Base-by-base conservation (phyloP, 2,797 vertebrate species). In the Octomys mimax region DNA sequence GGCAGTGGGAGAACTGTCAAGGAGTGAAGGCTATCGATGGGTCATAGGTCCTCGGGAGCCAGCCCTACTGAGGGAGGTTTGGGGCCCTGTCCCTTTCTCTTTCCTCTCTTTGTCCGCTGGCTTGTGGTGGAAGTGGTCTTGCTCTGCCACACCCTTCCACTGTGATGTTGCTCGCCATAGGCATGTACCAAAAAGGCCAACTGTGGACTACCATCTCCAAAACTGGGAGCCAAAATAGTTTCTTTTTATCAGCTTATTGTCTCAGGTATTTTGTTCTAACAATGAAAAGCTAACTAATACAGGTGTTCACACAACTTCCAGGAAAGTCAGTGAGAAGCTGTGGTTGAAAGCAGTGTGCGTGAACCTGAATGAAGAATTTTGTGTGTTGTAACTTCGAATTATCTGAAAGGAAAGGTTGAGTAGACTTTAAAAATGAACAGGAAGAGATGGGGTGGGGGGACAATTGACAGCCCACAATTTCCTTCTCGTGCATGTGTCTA, bases 301-400 rank as follows among this genome's bases (percentile, higher is more conserved):
- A n/a, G 61, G 39, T 71, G 39, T 75, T 89, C 66, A 73, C 59
- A 80, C 9, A 87, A 86, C 24, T 94, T 59, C 19, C 13, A 70
- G 66, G 82, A 93, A 96, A 85, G 6, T 46, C 22, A 77, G 19
- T 86, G 36, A 66, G 62, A 39, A 94, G 91, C 61, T 54, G 18
- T 36, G n/a, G 31, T 18, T 68, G 64, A 33, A 68, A 68, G 33
- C 31, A 18, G 8, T 66, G 54, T 89, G 62, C 84, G 11, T 28
- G 31, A 42, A 91, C 94, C 26, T 59, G 94, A 95, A 42, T 10
- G 2, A 77, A 94, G 73, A 97, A 94, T 28, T 59, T 78, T n/a
- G 49, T 87, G 96, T 97, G 95, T 94, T 16, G 0, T n/a, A 79
- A 93, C 87, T 0, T 0, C 82, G 77, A 91, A 52, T 62, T 94